Percentiles rank a stretch among this genome's conserved stretches.
Conservation (phyloP, 1,140 invertebrate species). For the Charaxes varanes region DNA sequence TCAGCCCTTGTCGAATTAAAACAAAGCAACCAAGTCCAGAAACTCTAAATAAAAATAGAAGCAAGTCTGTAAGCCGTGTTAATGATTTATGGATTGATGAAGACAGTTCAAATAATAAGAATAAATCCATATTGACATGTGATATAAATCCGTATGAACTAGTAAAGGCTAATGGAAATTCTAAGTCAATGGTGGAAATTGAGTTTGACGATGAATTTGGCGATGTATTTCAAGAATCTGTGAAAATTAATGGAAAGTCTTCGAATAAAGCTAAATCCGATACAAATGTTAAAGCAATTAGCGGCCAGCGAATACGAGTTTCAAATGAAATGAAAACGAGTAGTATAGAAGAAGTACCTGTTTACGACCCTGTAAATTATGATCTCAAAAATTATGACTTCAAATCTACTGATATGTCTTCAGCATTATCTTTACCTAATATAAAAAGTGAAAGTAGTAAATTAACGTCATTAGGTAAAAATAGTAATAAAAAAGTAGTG, state of each 20-base stretch:
- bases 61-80: slow-evolving; percentile 68
- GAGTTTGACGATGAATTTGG: slow-evolving; percentile 62
- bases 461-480: slow-evolving; percentile 42
- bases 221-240: slow-evolving; percentile 51
- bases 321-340: slow-evolving; percentile 58
- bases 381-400: slow-evolving; percentile 64
- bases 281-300: slow-evolving; percentile 74
- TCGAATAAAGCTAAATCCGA: slow-evolving; percentile 49
- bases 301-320: slow-evolving; percentile 75
- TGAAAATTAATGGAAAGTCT: slow-evolving; percentile 34
- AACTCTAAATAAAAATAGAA: slow-evolving; percentile 54
- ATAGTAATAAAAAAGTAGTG: slow-evolving; percentile 46
- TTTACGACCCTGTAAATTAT: slow-evolving; percentile 65
- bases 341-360: slow-evolving; percentile 45
- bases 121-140: slow-evolving; percentile 86
- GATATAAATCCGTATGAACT: slow-evolving; percentile 90
- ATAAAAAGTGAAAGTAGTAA: slow-evolving; percentile 63
- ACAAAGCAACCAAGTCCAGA: slow-evolving; percentile 65
- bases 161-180: slow-evolving; percentile 71
- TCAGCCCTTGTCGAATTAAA: slow-evolving; percentile 73
- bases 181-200: slow-evolving; percentile 54
- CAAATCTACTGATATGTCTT: slow-evolving; percentile 50
- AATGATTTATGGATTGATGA: slow-evolving; percentile 69
- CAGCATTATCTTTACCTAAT: slow-evolving; percentile 55
- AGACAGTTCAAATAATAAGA: slow-evolving; percentile 70